Conservation (phyloP, 2,113 vertebrate genomes). For the Cervus canadensis region DNA sequence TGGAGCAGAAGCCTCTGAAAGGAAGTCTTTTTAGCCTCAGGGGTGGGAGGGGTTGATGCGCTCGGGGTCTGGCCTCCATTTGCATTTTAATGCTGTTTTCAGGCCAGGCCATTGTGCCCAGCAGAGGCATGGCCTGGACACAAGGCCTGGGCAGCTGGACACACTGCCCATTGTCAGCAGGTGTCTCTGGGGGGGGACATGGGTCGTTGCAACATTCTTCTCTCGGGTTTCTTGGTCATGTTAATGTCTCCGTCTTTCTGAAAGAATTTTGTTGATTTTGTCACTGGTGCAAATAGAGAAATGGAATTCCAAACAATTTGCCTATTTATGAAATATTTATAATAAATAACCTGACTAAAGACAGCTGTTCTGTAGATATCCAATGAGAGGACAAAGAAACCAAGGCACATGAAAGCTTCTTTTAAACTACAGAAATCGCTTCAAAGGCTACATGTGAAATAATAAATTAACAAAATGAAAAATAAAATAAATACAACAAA, state of each 20-base stretch:
- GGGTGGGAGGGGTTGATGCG: neutral
- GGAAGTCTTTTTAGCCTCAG: neutral
- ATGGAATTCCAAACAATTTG: neutral
- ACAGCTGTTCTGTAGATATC: too few species aligned
- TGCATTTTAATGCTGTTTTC: slow-evolving; percentile 32
- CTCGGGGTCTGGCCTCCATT: neutral
- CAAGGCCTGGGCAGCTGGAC: neutral
- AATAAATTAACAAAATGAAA: neutral
- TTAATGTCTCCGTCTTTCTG: neutral
- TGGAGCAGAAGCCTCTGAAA: slow-evolving; percentile 17
- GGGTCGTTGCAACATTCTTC: rapidly evolving
- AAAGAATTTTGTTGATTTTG: neutral
- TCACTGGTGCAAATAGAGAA: neutral
- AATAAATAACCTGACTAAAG: neutral
- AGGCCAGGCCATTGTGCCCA: neutral
- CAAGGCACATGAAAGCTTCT: neutral
- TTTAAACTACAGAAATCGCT: neutral
- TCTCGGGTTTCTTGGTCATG: neutral
- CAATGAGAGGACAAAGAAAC: neutral
- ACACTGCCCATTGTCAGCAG: neutral
- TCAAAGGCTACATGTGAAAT: rapidly evolving
- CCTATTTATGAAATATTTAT: neutral
- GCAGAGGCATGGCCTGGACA: neutral
- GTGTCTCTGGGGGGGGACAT: neutral
- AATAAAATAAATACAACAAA: neutral